Evolutionary conservation across 2,113 vertebrate genomes (phyloP).

Genomic region (Epinephelus cyanopodus): DNA sequence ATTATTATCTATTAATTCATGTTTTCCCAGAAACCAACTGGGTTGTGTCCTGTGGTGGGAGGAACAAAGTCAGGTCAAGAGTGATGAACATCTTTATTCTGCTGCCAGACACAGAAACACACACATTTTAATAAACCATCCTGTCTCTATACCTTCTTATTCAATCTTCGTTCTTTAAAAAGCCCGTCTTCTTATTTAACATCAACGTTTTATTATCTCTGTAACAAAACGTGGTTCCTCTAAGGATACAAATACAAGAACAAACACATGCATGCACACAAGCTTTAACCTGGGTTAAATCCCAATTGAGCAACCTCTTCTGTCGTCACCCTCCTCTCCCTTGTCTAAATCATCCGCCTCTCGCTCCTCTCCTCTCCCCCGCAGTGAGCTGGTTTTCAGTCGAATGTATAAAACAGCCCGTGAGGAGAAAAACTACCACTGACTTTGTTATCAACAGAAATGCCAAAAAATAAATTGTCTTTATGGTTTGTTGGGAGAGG

Average conservation of each 20-base stretch:
- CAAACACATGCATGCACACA: not conserved
- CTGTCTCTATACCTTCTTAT: not conserved
- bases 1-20: conserved; percentile 26
- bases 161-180: not conserved
- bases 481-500: conserved; percentile 39
- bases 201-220: not conserved
- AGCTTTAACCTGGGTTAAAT: conserved; percentile 38
- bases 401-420: conserved; percentile 25
- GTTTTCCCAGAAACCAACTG: conserved; percentile 22
- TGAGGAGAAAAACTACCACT: conserved; percentile 32
- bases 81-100: conserved; percentile 5
- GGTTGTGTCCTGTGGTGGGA: conserved; percentile 18
- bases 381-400: conserved; percentile 27
- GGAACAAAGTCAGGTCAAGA: conserved; percentile 23
- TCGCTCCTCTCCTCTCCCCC: conserved; percentile 28
- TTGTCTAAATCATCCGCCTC: conserved; percentile 59
- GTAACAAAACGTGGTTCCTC: not conserved
- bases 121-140: not conserved
- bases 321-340: conserved; percentile 49
- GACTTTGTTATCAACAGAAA: conserved; percentile 52
- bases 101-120: conserved; percentile 1
- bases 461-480: conserved; percentile 36
- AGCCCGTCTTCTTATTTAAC: not conserved
- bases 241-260: not conserved
- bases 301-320: conserved; percentile 53